Conservation (phyloP, 1,140 invertebrate species). For the Hormaphis cornu region DNA sequence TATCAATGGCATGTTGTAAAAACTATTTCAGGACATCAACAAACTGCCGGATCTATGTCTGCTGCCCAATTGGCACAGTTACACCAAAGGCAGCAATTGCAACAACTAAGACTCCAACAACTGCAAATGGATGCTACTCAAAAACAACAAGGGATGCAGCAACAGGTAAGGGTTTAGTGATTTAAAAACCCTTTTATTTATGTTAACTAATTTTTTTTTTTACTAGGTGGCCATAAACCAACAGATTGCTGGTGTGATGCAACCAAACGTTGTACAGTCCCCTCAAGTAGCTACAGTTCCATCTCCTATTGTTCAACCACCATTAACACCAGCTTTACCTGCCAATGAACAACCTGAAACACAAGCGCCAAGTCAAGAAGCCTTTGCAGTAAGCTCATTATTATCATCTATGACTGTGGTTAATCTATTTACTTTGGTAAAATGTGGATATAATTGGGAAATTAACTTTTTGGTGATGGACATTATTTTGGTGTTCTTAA, state of each 20-base stretch:
- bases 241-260: slow-evolving; percentile 32
- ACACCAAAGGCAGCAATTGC: slow-evolving; percentile 38
- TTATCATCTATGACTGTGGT: neutral
- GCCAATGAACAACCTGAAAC: slow-evolving; percentile 19
- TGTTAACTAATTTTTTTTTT: neutral
- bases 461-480: slow-evolving; percentile 4
- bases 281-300: slow-evolving; percentile 34
- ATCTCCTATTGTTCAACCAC: neutral
- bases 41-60: slow-evolving; percentile 37
- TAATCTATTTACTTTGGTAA: neutral
- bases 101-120: slow-evolving; percentile 33
- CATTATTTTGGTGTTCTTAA: slow-evolving; percentile 19
- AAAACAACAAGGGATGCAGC: slow-evolving; percentile 33
- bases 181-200: neutral
- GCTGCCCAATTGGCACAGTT: slow-evolving; percentile 36
- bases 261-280: slow-evolving; percentile 36
- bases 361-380: slow-evolving; percentile 33
- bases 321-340: slow-evolving; percentile 33
- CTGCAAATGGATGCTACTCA: slow-evolving; percentile 34
- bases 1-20: neutral
- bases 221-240: slow-evolving; percentile 32
- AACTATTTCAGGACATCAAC: slow-evolving; percentile 20
- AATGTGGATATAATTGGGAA: neutral
- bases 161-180: slow-evolving; percentile 7
- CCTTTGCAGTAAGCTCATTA: slow-evolving; percentile 34